A percentile compares a stretch with the other conserved stretches of the same genome.
These are phyloP conservation scores for Myotis davidii DNA, from an alignment of 2,113 vertebrate species.

Conservation along the genomic window DNA sequence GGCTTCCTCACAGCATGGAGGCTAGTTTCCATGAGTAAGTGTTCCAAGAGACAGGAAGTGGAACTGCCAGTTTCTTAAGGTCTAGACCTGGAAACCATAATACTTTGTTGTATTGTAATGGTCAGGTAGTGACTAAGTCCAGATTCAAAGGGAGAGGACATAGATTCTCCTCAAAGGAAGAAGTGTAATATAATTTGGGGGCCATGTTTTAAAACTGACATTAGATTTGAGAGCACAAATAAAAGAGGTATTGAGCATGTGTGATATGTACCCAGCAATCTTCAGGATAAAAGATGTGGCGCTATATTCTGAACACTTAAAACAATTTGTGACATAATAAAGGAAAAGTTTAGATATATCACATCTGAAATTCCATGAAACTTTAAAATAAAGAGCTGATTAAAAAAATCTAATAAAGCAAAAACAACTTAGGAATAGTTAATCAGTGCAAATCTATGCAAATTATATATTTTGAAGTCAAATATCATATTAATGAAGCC, in stretches of 20 bases:
- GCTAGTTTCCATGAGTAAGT: neutral
- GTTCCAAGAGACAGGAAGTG: neutral
- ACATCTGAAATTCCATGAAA: neutral
- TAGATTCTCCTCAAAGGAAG: neutral
- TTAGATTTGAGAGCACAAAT: neutral
- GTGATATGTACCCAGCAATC: neutral
- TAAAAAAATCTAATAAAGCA: constrained; percentile 32
- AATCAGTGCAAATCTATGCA: neutral
- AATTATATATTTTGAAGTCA: constrained; percentile 33
- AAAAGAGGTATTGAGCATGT: neutral
- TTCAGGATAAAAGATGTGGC: constrained; percentile 13
- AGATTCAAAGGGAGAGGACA: neutral
- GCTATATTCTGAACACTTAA: neutral
- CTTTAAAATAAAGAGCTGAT: constrained; percentile 41
- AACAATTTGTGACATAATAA: neutral
- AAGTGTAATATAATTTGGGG: neutral
- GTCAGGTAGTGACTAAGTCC: neutral
- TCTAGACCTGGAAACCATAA: neutral
- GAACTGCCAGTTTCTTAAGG: neutral
- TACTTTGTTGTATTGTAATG: neutral
- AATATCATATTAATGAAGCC: constrained; percentile 15
- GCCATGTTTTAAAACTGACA: constrained; percentile 1
- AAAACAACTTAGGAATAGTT: constrained; percentile 10
- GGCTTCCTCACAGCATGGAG: neutral
- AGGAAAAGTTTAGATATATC: neutral